Evolutionary conservation across 64 coral and sea anemone genomes (phyloP), one percentile per base, ranked within the genome.

Genomic region (Stylophora pistillata): DNA sequence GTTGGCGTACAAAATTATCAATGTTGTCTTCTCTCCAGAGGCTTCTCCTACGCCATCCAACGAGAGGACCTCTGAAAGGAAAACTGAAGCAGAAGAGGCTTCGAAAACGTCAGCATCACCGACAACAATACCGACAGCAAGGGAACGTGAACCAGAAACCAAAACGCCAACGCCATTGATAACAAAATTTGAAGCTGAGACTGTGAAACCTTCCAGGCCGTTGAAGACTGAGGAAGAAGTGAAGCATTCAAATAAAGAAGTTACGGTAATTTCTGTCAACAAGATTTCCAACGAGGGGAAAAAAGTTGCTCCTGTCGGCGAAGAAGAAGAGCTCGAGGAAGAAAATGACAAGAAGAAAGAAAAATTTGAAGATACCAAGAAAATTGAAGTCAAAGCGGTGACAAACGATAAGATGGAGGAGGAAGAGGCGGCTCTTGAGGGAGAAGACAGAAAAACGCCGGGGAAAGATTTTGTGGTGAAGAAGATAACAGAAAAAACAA

Each of bases 111-210:
- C 25, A 58, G 14, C 0, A 13, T 63, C 21, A 34, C 26, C 14
- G 60, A 68, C 37, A 83, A 83, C 32, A 60, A 66, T 16, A 68
- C 25, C 56, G 33, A 60, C 78, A 60, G 28, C 64, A 68, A 68
- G 26, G 64, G 11, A 68, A n/a, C 21, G 26, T 21, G 64, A 7
- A 28, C n/a, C 64, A 21, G 26, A 25, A 2, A 68, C 64, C 10
- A 68, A 68, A 68, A 68, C 25, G 10, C 23, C 21, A 12, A 12
- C 20, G 64, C 23, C 64, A 6, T 21, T 25, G 26, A 47, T 47
- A 7, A 47, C 37, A 47, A 47, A 47, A 47, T 47, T 7, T 47
- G 37, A 47, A 7, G 37, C 37, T 47, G 37, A 47, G 37, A 47
- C 37, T 47, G 37, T 47, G 37, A 47, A 47, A 47, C 37, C 37